Base-by-base conservation (phyloP, 2,113 vertebrate genomes). In the Picathartes gymnocephalus region DNA sequence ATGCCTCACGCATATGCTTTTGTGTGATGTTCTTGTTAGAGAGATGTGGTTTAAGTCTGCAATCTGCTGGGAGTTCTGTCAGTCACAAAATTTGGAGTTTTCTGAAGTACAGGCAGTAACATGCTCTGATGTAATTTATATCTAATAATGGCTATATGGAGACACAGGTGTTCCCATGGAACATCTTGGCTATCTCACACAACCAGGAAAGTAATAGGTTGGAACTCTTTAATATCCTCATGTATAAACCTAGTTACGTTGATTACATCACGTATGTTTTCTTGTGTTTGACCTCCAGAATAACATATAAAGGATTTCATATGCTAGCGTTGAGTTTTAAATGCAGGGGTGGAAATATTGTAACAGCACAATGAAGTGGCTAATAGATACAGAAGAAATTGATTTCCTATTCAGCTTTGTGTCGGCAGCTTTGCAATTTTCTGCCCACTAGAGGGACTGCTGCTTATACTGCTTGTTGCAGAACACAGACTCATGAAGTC, bases 381-480 rank as follows among this genome's bases (percentile, higher is more conserved):
- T 70, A 44, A 48, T 8, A 79, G 18, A 19, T 64, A 28, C 64
- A 62, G 51, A 62, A 70, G 27, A 58, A 65, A 39, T 6, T 56
- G 5, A 28, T 70, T 90, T 91, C 21, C 42, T 31, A 5, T 22
- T 50, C 44, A 19, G 33, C 15, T 12, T 18, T 23, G 35, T 33
- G 40, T 10, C 40, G 62, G 45, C 35, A 90, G 71, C 72, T 86
- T 71, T 86, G 72, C 48, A 44, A 4, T 86, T 71, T 74, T 73
- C 56, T 2, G 48, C 42, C 96, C 97, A 2, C 95, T 93, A 97
- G 97, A 69, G 95, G 97, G 96, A 97, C 93, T 85, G 70, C 48
- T 96, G 78, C 53, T 83, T 74, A 31, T 30, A 5, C 31, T 70
- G 17, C 60, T 70, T 4, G 0, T 10, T 65, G 65, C n/a, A 76